phyloP scores from a whole-genome alignment of 2,888 invertebrate genomes.

The Lasius fuliginosus region DNA sequence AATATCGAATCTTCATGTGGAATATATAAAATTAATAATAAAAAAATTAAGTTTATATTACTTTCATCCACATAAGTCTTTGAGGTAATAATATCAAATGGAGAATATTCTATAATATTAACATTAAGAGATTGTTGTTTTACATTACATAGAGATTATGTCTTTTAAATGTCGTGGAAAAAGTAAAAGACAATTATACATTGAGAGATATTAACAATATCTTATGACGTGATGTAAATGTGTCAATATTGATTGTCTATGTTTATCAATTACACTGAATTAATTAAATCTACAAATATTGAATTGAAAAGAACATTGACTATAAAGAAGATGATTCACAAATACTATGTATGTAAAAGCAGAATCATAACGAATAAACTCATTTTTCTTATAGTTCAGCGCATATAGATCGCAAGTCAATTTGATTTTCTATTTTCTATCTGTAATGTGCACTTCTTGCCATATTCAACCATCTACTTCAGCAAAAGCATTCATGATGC shows the following conservation, averaged over 20 bases:
- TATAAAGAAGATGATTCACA: conserved; percentile 50
- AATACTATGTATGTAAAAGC: conserved; percentile 58
- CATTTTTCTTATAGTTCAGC: conserved; percentile 33
- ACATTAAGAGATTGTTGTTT: conserved; percentile 41
- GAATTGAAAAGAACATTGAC: conserved; percentile 43
- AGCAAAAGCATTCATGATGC: conserved; percentile 52
- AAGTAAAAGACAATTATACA: conserved; percentile 20
- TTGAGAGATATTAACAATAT: conserved; percentile 40
- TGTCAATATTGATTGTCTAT: conserved; percentile 64
- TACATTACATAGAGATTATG: conserved; percentile 42
- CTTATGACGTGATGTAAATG: conserved; percentile 50
- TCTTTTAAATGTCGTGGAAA: conserved; percentile 44
- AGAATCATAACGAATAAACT: conserved; percentile 47
- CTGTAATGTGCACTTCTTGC: conserved; percentile 33
- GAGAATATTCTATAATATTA: conserved; percentile 41
- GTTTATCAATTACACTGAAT: conserved; percentile 55
- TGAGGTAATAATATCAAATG: conserved; percentile 47
- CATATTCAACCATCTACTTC: conserved; percentile 38
- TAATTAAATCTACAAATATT: conserved; percentile 49
- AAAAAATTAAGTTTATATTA: conserved; percentile 27
- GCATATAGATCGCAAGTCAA: conserved; percentile 49
- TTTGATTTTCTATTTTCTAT: conserved; percentile 53
- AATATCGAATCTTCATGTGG: neutral
- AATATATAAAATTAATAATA: conserved; percentile 27
- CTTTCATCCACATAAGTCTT: conserved; percentile 12